Evolutionary conservation across 2,888 invertebrate species (phyloP), one percentile per base, ranked within the genome.

Genomic region (Cheilosia soror): DNA sequence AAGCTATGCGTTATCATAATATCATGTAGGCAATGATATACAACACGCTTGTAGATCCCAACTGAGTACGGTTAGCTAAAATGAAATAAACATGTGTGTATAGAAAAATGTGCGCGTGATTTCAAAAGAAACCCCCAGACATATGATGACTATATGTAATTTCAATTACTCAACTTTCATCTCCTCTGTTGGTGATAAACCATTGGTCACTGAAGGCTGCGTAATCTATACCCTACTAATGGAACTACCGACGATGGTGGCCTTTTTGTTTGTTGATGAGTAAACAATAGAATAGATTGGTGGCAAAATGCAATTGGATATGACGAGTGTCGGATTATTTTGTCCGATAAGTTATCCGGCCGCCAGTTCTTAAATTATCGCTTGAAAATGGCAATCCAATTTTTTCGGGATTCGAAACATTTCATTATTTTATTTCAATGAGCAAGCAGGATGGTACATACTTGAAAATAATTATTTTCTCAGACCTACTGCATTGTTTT

Each of bases 131-230:
- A 37, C 25, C 49, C n/a, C 33, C 5, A 6, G 2, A 51, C 5
- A 9, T 13, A 20, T 20, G 20, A 33, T 13, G 33, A 25, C 33
- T 31, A 25, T 6, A n/a, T n/a, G n/a, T n/a, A 4, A 15, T 49
- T 47, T 63, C 3, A 49, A 37, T 65, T 65, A 49, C 33, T 65
- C 49, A 40, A 29, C 27, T 25, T 40, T 51, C 27, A 65, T 65
- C 49, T 37, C n/a, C 27, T 6, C 2, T n/a, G 49, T 49, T 49
- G 5, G 15, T 11, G 31, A 29, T 6, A 42, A 25, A 29, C 7
- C 13, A 9, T 7, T 62, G 31, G n/a, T 44, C n/a, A 15, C 29
- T 29, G 7, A 15, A 44, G 31, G 0, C 15, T 20, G 15, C 7
- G 47, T 47, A 47, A 47, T 47, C 20, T 7, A 47, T 47, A 47